Evolutionary conservation across 2,797 vertebrate genomes (phyloP), one percentile per base, ranked within the genome.

Genomic region (Loris lydekkerianus): DNA sequence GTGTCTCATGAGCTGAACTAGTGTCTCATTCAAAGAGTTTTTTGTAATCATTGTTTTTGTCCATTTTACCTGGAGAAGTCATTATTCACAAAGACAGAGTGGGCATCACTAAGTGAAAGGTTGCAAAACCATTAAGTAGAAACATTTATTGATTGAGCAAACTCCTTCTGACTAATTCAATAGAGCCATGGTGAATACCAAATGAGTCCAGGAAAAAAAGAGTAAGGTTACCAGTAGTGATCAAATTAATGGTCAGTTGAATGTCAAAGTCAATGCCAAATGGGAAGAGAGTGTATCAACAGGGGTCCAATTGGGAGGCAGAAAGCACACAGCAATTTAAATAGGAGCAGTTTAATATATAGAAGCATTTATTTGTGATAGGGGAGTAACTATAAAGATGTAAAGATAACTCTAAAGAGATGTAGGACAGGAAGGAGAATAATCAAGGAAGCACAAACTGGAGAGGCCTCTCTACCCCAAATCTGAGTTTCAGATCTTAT

Each of bases 41-140:
- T 60, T 93, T 84, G 73, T 72, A 81, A 27, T 56, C 37, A 56
- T 49, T 60, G 17, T 65, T 84, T 81, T 88, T 69, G 46, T 67
- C 15, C 20, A 63, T 91, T 94, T 94, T 84, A 76, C 15, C 37
- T 77, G 46, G 80, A 85, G 70, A 93, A 95, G 56, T 85, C 29
- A 69, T 86, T 85, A 77, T 83, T 86, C 23, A 85, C 7, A 18
- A 67, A 86, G 40, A 69, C 6, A 87, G 3, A 43, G 5, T 34
- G 17, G 27, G 37, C 15, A 63, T 81, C 40, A 37, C 7, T 67
- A 63, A 88, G 18, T 83, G 49, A 93, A 81, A 77, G 56, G 23
- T 67, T 65, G 8, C 23, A 84, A 83, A 95, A 43, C 61, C 58
- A n/a, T 67, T 87, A 83, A 83, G 58, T 43, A 70, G 88, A 75